A percentile compares a stretch with the other conserved stretches of the same genome.
These are phyloP conservation scores for Oscheius sp. DNA, from an alignment of 2,888 invertebrate genomes.

Conservation along the genomic window DNA sequence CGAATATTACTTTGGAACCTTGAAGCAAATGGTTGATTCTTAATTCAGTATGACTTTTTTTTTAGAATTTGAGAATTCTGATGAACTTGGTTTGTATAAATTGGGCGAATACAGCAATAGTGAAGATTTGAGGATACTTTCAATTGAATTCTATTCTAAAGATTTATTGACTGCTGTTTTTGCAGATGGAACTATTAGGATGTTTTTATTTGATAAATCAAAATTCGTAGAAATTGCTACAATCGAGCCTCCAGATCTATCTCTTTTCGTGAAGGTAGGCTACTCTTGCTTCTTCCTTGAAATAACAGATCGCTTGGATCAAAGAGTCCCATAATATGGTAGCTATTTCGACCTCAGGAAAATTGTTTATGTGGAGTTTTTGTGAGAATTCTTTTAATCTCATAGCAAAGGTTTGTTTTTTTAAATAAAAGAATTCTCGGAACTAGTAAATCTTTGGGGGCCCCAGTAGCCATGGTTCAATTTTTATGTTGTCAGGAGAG, in stretches of 20 bases:
- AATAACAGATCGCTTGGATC: no score
- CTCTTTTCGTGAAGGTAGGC: constrained; percentile 21
- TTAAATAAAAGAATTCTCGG: no score
- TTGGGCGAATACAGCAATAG: background rate
- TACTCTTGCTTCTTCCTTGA: no score
- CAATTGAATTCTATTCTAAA: background rate
- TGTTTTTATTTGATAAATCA: background rate
- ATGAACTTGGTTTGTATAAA: background rate
- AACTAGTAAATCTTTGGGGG: no score
- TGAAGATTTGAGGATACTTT: background rate
- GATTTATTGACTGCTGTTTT: background rate
- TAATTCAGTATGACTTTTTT: background rate
- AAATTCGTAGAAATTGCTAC: background rate
- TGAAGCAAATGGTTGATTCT: background rate
- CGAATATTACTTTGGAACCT: constrained; percentile 3
- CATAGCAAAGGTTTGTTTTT: background rate
- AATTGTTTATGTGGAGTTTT: background rate
- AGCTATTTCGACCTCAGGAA: constrained; percentile 13
- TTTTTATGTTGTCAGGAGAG: no score
- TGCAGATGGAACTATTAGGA: background rate
- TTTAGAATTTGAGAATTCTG: background rate
- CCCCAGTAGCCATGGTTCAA: no score
- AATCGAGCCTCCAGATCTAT: constrained; percentile 6
- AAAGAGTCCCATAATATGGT: background rate
- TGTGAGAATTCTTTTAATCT: background rate